Percentiles rank a stretch among this genome's conserved stretches.
phyloP scores from a whole-genome alignment of 2,113 vertebrate genomes.

The Pandion haliaetus region DNA sequence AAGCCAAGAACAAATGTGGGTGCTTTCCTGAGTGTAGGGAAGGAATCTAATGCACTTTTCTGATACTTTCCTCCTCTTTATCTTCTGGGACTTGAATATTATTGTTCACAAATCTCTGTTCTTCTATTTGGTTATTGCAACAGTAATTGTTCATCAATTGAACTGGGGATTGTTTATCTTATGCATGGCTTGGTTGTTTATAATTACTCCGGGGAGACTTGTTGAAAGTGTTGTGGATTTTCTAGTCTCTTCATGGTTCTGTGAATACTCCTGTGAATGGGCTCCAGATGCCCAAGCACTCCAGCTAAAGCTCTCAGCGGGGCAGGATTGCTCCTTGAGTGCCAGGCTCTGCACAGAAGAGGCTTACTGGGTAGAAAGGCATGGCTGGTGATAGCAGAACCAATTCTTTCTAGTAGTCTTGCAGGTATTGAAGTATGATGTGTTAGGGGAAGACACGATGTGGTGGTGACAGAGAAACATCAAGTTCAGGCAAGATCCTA shows the following conservation, averaged over 20 bases:
- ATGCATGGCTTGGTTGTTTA: neutral
- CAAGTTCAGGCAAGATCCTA: neutral
- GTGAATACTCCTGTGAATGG: neutral
- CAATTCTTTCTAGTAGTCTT: neutral
- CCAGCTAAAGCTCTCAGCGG: neutral
- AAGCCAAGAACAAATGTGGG: neutral
- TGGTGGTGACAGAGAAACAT: neutral
- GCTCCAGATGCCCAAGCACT: neutral
- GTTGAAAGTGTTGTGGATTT: neutral
- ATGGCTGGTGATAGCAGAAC: neutral
- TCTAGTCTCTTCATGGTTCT: neutral
- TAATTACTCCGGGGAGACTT: neutral
- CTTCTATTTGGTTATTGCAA: neutral
- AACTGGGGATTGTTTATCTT: neutral
- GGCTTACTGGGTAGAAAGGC: neutral
- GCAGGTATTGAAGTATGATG: neutral
- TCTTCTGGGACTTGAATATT: neutral
- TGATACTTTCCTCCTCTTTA: neutral
- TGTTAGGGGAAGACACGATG: neutral
- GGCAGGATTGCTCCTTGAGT: neutral
- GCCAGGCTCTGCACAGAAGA: neutral
- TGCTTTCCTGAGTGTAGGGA: neutral
- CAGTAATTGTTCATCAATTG: neutral
- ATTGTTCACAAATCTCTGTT: conserved; percentile 1
- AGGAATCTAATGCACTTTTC: neutral